Base-by-base conservation (phyloP, 2,797 vertebrate genomes). In the Luscinia luscinia region DNA sequence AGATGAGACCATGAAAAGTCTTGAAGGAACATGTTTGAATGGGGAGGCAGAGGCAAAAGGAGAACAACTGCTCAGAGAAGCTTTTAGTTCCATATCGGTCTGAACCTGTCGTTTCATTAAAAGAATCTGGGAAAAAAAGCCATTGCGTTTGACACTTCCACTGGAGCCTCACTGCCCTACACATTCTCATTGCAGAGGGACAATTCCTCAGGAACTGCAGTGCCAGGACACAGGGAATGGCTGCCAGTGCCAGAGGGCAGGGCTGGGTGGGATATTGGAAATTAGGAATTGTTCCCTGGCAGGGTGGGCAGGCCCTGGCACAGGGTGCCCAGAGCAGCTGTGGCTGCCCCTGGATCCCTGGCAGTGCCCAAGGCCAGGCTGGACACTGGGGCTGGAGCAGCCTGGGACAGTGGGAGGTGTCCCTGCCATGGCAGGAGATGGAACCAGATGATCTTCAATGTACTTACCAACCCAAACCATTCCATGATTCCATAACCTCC, bases 401-500 rank as follows among this genome's bases (percentile, higher is more conserved):
- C 15, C 27, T 57, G 66, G 66, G 10, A 27, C 27, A 49, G 26
- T 32, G 43, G 27, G 0, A 79, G 22, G 7, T 28, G 51, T 49
- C 14, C 41, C 32, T 79, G 43, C 24, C 26, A 18, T 34, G 34
- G 41, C 49, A 19, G 32, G 12, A 28, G 22, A 6, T 16, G 15
- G 32, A 1, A 79, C 9, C 11, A 26, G 19, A 2, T 27, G 58
- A 3, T 8, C 9, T 64, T 64, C 38, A 24, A 20, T 8, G 23
- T 1, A 1, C 45, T 1, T 0, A 8, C 34, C 11, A 59, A 5
- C 20, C 14, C 38, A 59, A 46, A 18, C 9, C 16, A 30, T 34
- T 30, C 68, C 9, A 18, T 26, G 23, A 59, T 66, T 23, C 40
- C 30, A 6, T 22, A 24, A 59, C 23, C 21, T 45, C 28, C n/a